Evolutionary conservation across 2,888 invertebrate species (phyloP).

Genomic region (Cetonia aurata): DNA sequence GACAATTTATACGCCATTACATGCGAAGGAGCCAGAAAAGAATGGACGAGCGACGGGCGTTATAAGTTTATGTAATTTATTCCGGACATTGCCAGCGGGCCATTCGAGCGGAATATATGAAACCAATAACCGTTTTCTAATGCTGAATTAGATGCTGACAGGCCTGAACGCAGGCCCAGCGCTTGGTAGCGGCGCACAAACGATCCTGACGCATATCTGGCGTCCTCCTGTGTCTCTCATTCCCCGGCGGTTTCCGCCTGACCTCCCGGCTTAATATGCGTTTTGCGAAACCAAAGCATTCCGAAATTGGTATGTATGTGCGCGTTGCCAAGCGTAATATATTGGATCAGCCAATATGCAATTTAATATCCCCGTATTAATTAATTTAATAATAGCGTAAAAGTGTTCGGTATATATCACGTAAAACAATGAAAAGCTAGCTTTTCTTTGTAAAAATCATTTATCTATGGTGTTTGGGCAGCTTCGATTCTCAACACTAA

Average conservation of each 20-base stretch:
- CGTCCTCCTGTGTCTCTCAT: neutral
- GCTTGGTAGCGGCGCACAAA: no score
- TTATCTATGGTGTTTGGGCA: no score
- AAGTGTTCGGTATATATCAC: no score
- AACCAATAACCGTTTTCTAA: conserved; percentile 38
- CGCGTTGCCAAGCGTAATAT: neutral
- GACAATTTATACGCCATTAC: conserved; percentile 20
- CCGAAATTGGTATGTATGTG: conserved; percentile 7
- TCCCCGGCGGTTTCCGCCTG: conserved; percentile 7
- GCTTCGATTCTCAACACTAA: no score
- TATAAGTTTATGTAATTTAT: conserved; percentile 51
- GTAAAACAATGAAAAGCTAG: no score
- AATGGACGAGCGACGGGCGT: conserved; percentile 45
- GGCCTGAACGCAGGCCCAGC: conserved; percentile 7
- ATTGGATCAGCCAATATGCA: conserved; percentile 4
- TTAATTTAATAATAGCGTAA: neutral
- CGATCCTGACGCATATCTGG: neutral
- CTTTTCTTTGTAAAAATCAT: no score
- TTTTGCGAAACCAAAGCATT: conserved; percentile 8
- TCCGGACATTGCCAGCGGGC: conserved; percentile 46
- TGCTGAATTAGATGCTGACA: conserved; percentile 41
- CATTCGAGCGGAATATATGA: conserved; percentile 32
- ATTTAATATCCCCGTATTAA: neutral
- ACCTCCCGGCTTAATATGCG: conserved; percentile 6
- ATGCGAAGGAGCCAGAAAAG: conserved; percentile 44